Evolutionary conservation across 23 tunicate species (phyloP), one percentile per base, ranked within the genome.

Genomic region (Trididemnum clinides): DNA sequence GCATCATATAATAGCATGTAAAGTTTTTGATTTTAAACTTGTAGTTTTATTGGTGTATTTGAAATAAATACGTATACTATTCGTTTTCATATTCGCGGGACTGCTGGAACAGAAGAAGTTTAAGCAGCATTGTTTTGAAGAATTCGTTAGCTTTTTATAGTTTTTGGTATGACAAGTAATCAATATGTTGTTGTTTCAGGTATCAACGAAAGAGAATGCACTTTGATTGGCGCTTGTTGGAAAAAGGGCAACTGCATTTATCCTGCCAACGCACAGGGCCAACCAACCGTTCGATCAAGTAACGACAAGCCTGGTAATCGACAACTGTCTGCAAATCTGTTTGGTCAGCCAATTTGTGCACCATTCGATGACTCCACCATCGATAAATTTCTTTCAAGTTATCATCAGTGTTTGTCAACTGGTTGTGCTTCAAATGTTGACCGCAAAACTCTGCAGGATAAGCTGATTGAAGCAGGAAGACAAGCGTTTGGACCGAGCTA

Each of bases 141-240:
- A n/a, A n/a, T n/a, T n/a, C n/a, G n/a, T n/a, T n/a, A n/a, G n/a
- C n/a, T n/a, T n/a, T n/a, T n/a, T n/a, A n/a, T n/a, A n/a, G n/a
- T n/a, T n/a, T n/a, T n/a, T n/a, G n/a, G n/a, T n/a, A n/a, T n/a
- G n/a, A n/a, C n/a, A n/a, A n/a, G n/a, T n/a, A n/a, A n/a, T n/a
- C n/a, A n/a, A n/a, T n/a, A n/a, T n/a, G n/a, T n/a, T n/a, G 21
- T 34, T 44, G 31, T 44, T 83, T 23, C 58, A 93, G 98, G 83
- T 3, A 93, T 93, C 57, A 36, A 63, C 31, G 85, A 49, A 33
- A 62, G 39, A 1, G 98, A 93, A 37, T 93, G 98, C 75, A 39
- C 82, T 34, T 80, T 93, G 54, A 93, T 93, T 28, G 98, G 92
- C 49, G 90, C 90, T 0, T 93, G 98, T 51, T 93, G 93, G 93